Evolutionary conservation across 2,888 invertebrate species (phyloP).

Genomic region (Phorcus lineatus): DNA sequence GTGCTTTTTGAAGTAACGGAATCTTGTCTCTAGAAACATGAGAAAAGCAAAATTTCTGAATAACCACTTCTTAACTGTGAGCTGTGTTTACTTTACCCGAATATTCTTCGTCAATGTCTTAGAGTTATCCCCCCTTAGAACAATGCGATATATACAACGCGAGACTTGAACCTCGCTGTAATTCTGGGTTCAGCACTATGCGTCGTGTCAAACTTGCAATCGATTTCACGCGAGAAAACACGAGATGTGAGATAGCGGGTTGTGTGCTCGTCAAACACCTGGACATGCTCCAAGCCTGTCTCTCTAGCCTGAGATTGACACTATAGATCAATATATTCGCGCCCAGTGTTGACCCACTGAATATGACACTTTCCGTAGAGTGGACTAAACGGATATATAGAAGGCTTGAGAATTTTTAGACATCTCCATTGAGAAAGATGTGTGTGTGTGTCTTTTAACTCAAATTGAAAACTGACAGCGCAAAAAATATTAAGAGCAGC

Average conservation of each 20-base stretch:
- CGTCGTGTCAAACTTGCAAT: background rate
- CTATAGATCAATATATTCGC: conserved; percentile 28
- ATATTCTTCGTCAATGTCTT: too few relatives aligned
- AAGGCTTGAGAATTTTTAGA: conserved; percentile 26
- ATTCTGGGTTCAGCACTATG: background rate
- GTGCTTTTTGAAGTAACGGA: too few relatives aligned
- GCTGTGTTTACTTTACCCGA: too few relatives aligned
- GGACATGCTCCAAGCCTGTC: background rate
- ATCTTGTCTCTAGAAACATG: too few relatives aligned
- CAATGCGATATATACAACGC: background rate
- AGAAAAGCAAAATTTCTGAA: too few relatives aligned
- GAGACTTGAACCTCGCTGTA: background rate
- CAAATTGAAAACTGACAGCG: background rate
- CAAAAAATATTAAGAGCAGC: too few relatives aligned
- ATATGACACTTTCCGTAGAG: conserved; percentile 22
- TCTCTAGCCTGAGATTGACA: conserved; percentile 12
- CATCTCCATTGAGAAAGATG: conserved; percentile 10
- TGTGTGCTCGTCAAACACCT: conserved; percentile 22
- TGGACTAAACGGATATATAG: background rate
- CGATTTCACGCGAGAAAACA: conserved; percentile 26
- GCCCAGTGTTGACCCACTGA: conserved; percentile 16
- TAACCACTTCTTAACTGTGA: too few relatives aligned
- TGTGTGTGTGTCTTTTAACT: conserved; percentile 9
- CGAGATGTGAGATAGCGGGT: conserved; percentile 16
- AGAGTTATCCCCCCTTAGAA: background rate